phyloP scores from a whole-genome alignment of 2,888 invertebrate genomes.

The Eumacrocentrus americanus region DNA sequence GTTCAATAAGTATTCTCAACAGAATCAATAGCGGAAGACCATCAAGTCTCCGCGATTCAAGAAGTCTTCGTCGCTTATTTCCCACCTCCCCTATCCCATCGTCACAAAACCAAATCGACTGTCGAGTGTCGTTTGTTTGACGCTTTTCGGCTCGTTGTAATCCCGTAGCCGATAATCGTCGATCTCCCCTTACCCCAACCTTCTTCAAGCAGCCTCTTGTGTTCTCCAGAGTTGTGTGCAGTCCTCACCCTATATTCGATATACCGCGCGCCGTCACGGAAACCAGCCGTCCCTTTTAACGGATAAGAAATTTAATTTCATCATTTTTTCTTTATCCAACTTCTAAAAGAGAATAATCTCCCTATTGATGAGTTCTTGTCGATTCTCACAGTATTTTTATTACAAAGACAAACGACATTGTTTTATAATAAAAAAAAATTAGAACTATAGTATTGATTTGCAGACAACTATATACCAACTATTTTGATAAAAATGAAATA shows the following conservation, averaged over 20 bases:
- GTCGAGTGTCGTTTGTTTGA: constrained; percentile 54
- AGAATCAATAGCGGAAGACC: constrained; percentile 54
- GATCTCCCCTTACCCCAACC: neutral
- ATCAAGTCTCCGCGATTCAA: constrained; percentile 40
- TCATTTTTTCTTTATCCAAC: neutral
- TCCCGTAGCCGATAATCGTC: constrained; percentile 57
- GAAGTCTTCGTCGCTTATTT: too few species aligned
- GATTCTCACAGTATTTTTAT: neutral
- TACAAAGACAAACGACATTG: too few species aligned
- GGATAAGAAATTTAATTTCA: constrained; percentile 1
- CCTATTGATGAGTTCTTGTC: neutral
- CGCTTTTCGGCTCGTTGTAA: constrained; percentile 52
- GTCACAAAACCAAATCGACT: constrained; percentile 13
- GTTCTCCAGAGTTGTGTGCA: constrained; percentile 1
- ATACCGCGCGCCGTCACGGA: neutral
- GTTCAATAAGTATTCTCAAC: constrained; percentile 60
- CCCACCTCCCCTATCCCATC: constrained; percentile 17
- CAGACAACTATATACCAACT: too few species aligned
- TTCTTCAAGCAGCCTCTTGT: neutral
- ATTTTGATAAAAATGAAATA: too few species aligned
- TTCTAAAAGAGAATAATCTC: neutral
- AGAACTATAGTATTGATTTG: too few species aligned
- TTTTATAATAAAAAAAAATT: too few species aligned
- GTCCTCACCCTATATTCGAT: neutral
- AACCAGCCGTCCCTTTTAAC: neutral